Evolutionary conservation across 2,797 vertebrate genomes (phyloP), one percentile per base, ranked within the genome.

Genomic region (Xyrichtys novacula): DNA sequence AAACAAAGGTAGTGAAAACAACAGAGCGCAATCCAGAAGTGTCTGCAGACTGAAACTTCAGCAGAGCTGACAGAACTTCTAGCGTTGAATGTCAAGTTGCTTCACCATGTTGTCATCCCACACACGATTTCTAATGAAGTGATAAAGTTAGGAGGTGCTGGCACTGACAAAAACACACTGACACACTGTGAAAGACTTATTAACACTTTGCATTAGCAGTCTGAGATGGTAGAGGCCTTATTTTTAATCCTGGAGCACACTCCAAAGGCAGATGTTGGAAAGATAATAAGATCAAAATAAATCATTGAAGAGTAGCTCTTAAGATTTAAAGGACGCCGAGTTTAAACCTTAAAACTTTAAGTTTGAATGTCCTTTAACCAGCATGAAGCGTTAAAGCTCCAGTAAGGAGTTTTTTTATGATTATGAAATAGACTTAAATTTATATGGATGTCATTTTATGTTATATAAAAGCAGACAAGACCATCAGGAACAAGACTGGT

Each of bases 111-210:
- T 34, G n/a, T 47, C 23, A 42, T 31, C 9, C 5, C 4, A 7
- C 10, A n/a, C 22, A 32, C 20, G 6, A 44, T 23, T 34, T 53
- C n/a, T 3, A 48, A 59, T 40, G 8, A 65, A 36, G 40, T 36
- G 54, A 36, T 17, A 3, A 34, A 65, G 43, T n/a, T 16, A 47
- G 25, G 31, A 50, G 28, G 32, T 3, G 20, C 5, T 1, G 47
- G 22, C n/a, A 3, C n/a, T 11, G 53, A 57, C n/a, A 23, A 36
- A 23, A 11, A 16, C n/a, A 19, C 3, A 31, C 12, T 39, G 23
- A 71, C 26, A 71, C 19, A 15, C 23, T 56, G 25, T 29, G 15
- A 52, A 64, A 63, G 20, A 58, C 1, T 38, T 11, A 43, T 52
- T 10, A 70, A 47, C 71, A 42, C 60, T 20, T 66, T 7, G 10